Percentiles rank a stretch among this genome's conserved stretches.
Conservation (phyloP, 1,140 invertebrate genomes). For the Atta texana region DNA sequence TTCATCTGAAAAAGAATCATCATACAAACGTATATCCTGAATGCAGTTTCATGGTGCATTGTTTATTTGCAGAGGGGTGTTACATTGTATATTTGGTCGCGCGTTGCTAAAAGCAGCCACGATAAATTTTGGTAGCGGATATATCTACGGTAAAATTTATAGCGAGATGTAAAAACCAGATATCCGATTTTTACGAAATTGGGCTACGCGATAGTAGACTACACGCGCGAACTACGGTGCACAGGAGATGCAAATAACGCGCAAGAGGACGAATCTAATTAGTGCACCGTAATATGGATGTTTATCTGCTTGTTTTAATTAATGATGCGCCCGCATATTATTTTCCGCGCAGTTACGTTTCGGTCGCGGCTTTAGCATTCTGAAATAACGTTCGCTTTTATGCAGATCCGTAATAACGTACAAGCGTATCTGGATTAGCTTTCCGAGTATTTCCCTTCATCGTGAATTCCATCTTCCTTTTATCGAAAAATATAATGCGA, state of each 20-base stretch:
- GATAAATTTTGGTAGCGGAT: constrained; percentile 41
- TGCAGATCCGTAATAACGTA: constrained; percentile 18
- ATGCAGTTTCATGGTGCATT: constrained; percentile 46
- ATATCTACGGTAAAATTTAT: constrained; percentile 49
- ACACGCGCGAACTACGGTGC: constrained; percentile 22
- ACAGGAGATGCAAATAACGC: constrained; percentile 27
- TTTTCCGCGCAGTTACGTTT: constrained; percentile 16
- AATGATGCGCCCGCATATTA: constrained; percentile 36
- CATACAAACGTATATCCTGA: neutral
- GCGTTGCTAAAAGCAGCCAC: constrained; percentile 49
- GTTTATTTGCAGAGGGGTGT: neutral
- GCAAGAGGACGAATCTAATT: constrained; percentile 47
- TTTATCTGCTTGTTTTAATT: constrained; percentile 58
- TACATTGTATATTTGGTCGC: constrained; percentile 24
- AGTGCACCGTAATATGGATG: constrained; percentile 54
- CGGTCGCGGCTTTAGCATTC: constrained; percentile 31
- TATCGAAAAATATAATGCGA: neutral
- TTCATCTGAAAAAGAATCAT: constrained; percentile 7
- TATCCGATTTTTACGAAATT: constrained; percentile 58
- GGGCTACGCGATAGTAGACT: constrained; percentile 11
- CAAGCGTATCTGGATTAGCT: neutral
- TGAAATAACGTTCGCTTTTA: constrained; percentile 46
- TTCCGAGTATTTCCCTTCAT: neutral
- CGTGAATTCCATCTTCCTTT: neutral
- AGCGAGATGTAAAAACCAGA: constrained; percentile 51